Base-by-base conservation (phyloP, 1,140 invertebrate genomes). In the Trichonephila clavipes region DNA sequence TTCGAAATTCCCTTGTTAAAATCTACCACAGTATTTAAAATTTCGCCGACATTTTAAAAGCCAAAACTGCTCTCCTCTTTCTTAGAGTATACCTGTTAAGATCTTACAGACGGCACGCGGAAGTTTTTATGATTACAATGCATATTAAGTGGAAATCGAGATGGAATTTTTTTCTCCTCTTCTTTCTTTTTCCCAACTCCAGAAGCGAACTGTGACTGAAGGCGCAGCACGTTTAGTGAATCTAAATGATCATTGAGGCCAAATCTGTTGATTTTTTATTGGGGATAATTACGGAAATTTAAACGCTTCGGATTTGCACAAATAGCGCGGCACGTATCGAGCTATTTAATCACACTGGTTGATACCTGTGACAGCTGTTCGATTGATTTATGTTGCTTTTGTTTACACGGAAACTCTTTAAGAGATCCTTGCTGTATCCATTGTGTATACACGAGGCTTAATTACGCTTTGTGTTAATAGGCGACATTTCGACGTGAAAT, bases 381-480 rank as follows among this genome's bases (percentile, higher is more conserved):
- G 40, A 89, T 89, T 89, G 88, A 89, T 89, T 89, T 89, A 89
- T 89, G 88, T 89, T 89, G 88, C 88, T 89, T 89, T 89, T 89
- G 88, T 89, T 89, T 89, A 89, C 66, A 34, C 88, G 62, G 40
- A 85, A 61, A 85, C 72, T 77, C 72, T 77, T 77, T 77, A 77
- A 77, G 72, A 69, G 12, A n/a, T 69, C 72, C 34, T 40, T 34
- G 72, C 34, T 77, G 72, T 69, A 69, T 77, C 72, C 34, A 77
- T 77, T 77, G 72, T 77, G 72, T 77, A 40, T 40, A 77, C 72
- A 77, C 28, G 34, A 40, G 34, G 34, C 28, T 77, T 77, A 77
- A 77, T 77, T 77, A 77, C 72, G 72, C 72, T 77, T 77, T 77
- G 72, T 77, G 72, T 77, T 77, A 77, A 77, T 77, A 77, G 72